Evolutionary conservation across 2,113 vertebrate species (phyloP).

Genomic region (Nothobranchius furzeri): DNA sequence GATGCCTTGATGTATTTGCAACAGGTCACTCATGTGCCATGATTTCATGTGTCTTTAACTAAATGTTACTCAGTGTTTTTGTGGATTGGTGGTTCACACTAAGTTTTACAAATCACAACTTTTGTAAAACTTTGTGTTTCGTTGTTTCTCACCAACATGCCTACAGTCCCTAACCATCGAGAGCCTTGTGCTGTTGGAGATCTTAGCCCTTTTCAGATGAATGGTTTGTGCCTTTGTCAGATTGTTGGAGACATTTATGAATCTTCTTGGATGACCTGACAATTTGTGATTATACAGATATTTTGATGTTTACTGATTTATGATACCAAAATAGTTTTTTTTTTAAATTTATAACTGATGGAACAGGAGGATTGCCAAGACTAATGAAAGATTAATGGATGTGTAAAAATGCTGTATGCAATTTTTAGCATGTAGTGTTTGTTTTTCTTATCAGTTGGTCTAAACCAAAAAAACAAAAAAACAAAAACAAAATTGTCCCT

Average conservation of each 20-base stretch:
- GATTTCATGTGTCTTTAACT: not conserved
- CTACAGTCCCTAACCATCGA: slow-evolving; percentile 25
- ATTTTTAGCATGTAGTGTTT: too few species aligned
- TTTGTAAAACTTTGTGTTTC: slow-evolving; percentile 22
- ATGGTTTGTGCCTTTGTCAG: not conserved
- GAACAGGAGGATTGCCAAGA: too few species aligned
- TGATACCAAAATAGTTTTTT: too few species aligned
- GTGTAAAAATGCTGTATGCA: too few species aligned
- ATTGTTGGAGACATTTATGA: not conserved
- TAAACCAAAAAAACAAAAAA: too few species aligned
- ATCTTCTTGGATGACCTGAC: too few species aligned
- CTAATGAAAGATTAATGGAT: too few species aligned
- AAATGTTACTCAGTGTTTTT: not conserved
- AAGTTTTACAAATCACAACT: slow-evolving; percentile 6
- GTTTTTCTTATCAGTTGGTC: too few species aligned
- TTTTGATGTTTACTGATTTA: too few species aligned
- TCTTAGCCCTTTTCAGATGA: slow-evolving; percentile 11
- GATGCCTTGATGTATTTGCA: slow-evolving; percentile 3
- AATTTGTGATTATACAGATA: too few species aligned
- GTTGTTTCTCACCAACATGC: not conserved
- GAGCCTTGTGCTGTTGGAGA: slow-evolving; percentile 4
- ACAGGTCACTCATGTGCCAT: slow-evolving; percentile 27
- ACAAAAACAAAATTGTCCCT: not conserved
- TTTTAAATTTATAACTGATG: too few species aligned
- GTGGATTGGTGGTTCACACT: not conserved